Evolutionary conservation across 2,888 invertebrate genomes (phyloP), one percentile per base, ranked within the genome.

Genomic region (Scaptomyza reducta): DNA sequence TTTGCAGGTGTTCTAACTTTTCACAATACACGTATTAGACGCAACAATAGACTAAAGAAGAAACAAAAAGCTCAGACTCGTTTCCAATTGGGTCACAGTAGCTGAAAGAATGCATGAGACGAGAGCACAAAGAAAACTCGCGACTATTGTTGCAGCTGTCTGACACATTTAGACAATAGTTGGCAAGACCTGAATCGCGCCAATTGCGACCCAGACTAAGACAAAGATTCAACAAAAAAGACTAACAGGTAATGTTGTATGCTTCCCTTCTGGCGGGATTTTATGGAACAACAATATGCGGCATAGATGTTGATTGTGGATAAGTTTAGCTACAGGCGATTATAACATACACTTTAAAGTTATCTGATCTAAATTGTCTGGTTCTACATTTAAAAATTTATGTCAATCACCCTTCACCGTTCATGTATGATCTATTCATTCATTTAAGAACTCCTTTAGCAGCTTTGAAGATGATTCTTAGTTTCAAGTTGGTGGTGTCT

Each of bases 131-230:
- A 44, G 27, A 54, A 53, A 55, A 38, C 46, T 54, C 50, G 14
- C 47, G 38, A 31, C 69, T 51, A 71, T 80, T 86, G 87, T 86
- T 84, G 58, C 70, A 41, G 35, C 44, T 59, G 63, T 62, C 75
- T 77, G 70, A 67, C 65, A 68, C 22, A 83, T 35, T 53, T 55
- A 73, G 53, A 77, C 64, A 77, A 73, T 56, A 50, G 44, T 44
- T 29, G 46, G n/a, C 57, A 18, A 18, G n/a, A 38, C 22, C 41
- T 66, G 31, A 33, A 31, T 51, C 16, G 50, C 51, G 66, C 40
- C 51, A 53, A 77, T 62, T 38, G 75, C 25, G 47, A 58, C 16
- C 35, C 25, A 35, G 55, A 57, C 47, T 31, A 16, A 66, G 66
- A 86, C 81, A 87, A 82, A 60, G 67, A 64, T 41, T 16, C 4